Evolutionary conservation across 1,140 invertebrate species (phyloP).

Genomic region (Euura lappo): DNA sequence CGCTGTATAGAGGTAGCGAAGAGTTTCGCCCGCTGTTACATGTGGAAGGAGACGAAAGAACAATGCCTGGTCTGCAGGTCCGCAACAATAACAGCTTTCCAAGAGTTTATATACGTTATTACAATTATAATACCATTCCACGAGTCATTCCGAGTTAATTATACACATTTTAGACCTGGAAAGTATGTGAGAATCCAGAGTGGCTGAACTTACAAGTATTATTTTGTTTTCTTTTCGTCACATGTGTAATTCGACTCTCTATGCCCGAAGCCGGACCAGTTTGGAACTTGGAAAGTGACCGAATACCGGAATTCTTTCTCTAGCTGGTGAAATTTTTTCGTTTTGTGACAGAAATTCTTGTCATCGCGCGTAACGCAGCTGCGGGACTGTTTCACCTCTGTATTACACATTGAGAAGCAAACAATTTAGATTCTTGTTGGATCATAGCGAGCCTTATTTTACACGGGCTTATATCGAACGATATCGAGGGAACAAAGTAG

Average conservation of each 20-base stretch:
- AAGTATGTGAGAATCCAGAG: not conserved
- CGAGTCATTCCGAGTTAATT: constrained; percentile 3
- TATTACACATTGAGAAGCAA: too few relatives aligned
- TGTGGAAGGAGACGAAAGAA: not conserved
- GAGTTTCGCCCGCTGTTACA: not conserved
- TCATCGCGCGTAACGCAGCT: not conserved
- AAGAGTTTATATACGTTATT: not conserved
- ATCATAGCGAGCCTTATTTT: not conserved
- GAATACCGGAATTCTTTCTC: too few relatives aligned
- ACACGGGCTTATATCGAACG: not conserved
- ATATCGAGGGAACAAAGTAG: not conserved
- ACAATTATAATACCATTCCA: constrained; percentile 5
- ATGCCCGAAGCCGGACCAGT: too few relatives aligned
- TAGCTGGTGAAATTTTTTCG: too few relatives aligned
- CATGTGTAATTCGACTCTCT: not conserved
- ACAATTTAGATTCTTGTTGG: too few relatives aligned
- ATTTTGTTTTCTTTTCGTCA: not conserved
- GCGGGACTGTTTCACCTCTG: too few relatives aligned
- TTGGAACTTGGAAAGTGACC: too few relatives aligned
- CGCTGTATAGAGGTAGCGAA: too few relatives aligned
- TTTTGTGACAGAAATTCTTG: too few relatives aligned
- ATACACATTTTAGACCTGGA: constrained; percentile 1
- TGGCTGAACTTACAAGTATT: not conserved
- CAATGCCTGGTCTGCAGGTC: not conserved
- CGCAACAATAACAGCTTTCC: not conserved